These are phyloP conservation scores for Origma solitaria DNA, from an alignment of 2,113 vertebrate species.

Conservation along the genomic window DNA sequence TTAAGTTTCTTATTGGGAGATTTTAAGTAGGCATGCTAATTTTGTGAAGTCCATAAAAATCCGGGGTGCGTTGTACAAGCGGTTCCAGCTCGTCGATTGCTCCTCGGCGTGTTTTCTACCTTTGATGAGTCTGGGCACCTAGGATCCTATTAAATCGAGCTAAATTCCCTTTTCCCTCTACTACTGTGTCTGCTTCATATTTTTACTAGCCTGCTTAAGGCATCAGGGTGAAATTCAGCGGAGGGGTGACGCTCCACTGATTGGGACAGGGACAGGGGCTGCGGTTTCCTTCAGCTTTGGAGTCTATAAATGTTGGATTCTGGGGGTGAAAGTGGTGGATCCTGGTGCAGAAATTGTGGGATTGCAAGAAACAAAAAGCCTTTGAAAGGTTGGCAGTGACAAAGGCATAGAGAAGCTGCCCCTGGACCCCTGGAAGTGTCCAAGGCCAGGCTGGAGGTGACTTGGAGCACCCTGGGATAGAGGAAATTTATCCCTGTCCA, in stretches of 20 bases:
- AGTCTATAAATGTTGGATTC: not conserved
- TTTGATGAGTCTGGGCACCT: too few species aligned
- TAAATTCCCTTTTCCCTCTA: too few species aligned
- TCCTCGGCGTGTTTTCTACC: too few species aligned
- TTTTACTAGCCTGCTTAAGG: too few species aligned
- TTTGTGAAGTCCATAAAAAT: too few species aligned
- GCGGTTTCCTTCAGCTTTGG: not conserved
- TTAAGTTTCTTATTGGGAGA: too few species aligned
- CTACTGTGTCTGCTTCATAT: too few species aligned
- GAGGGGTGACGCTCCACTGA: rapidly evolving
- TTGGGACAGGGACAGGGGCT: not conserved
- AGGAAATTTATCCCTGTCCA: too few species aligned
- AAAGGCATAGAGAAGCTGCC: not conserved
- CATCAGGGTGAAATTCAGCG: not conserved
- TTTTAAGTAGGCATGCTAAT: too few species aligned
- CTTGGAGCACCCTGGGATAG: not conserved
- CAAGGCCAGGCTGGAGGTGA: not conserved
- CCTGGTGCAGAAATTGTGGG: not conserved
- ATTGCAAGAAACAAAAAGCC: not conserved
- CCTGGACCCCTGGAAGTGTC: not conserved
- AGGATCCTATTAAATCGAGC: too few species aligned
- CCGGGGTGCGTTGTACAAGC: too few species aligned
- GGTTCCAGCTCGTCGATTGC: too few species aligned
- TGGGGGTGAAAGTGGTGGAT: not conserved
- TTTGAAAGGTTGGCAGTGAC: not conserved